Evolutionary conservation across 2,888 invertebrate species (phyloP).

Genomic region (Chrysodeixis includens): DNA sequence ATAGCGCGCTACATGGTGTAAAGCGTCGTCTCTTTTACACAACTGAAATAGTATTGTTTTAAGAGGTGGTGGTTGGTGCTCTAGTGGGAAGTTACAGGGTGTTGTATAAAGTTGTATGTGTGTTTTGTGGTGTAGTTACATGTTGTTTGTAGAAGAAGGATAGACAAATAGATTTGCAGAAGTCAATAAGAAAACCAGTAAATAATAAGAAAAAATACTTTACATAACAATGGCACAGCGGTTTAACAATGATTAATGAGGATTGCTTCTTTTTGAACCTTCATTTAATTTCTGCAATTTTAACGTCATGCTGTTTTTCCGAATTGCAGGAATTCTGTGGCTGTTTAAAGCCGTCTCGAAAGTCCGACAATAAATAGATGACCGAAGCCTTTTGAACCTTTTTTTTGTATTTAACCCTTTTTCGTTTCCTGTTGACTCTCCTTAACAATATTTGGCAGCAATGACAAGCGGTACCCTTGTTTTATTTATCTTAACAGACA

Average conservation of each 20-base stretch:
- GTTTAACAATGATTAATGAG: too few relatives aligned
- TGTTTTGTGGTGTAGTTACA: background rate
- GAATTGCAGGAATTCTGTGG: background rate
- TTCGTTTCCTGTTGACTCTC: slow-evolving; percentile 7
- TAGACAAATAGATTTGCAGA: too few relatives aligned
- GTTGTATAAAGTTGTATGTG: background rate
- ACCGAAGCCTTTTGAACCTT: background rate
- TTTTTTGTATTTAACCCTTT: slow-evolving; percentile 4
- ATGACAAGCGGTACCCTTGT: slow-evolving; percentile 11
- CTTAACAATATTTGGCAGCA: slow-evolving; percentile 22
- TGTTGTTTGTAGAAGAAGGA: too few relatives aligned
- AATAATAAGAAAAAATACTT: too few relatives aligned
- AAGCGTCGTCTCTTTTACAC: background rate
- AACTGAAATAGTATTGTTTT: too few relatives aligned
- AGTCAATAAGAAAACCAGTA: too few relatives aligned
- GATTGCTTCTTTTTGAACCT: too few relatives aligned
- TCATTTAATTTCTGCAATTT: too few relatives aligned
- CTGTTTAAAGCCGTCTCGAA: background rate
- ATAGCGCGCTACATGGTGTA: background rate
- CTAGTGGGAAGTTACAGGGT: background rate
- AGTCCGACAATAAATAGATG: background rate
- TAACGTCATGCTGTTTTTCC: too few relatives aligned
- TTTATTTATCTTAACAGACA: background rate
- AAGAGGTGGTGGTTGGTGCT: too few relatives aligned
- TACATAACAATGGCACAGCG: too few relatives aligned